A percentile compares a stretch with the other conserved stretches of the same genome.
phyloP scores from a whole-genome alignment of 2,888 invertebrate genomes.

The Aricia artaxerxes region DNA sequence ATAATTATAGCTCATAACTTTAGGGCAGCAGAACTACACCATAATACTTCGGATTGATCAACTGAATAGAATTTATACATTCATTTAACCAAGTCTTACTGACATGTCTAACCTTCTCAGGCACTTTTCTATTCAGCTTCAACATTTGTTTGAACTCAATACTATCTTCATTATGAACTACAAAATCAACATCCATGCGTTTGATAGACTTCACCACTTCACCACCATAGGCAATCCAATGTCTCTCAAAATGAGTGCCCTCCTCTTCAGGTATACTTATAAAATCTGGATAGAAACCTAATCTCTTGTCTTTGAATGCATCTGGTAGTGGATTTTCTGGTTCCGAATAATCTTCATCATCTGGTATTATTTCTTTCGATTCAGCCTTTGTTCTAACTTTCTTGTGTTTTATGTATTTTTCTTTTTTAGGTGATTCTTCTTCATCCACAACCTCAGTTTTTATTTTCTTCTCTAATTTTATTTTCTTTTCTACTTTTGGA shows the following conservation, averaged over 20 bases:
- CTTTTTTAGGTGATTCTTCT: background rate
- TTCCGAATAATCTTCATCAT: constrained; percentile 29
- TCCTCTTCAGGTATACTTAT: constrained; percentile 66
- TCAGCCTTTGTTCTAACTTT: background rate
- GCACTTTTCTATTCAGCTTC: constrained; percentile 54
- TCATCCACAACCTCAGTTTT: background rate
- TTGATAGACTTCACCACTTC: constrained; percentile 63
- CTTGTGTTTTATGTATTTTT: background rate
- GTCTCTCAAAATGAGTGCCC: constrained; percentile 70
- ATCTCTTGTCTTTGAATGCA: constrained; percentile 56
- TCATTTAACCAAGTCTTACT: constrained; percentile 65
- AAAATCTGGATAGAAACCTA: constrained; percentile 74
- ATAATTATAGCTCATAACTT: constrained; percentile 1
- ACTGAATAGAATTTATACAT: constrained; percentile 61
- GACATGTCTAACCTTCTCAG: constrained; percentile 58
- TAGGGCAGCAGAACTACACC: constrained; percentile 55
- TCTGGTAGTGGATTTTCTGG: constrained; percentile 66
- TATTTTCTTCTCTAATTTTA: constrained; percentile 6
- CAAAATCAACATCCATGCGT: constrained; percentile 58
- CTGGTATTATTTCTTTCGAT: background rate
- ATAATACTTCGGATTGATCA: constrained; percentile 59
- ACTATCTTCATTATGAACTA: constrained; percentile 57
- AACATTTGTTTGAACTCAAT: constrained; percentile 57
- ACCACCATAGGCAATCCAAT: constrained; percentile 84
- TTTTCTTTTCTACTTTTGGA: constrained; percentile 19